Conservation (phyloP, 2,797 vertebrate genomes). For the Periparus ater region DNA sequence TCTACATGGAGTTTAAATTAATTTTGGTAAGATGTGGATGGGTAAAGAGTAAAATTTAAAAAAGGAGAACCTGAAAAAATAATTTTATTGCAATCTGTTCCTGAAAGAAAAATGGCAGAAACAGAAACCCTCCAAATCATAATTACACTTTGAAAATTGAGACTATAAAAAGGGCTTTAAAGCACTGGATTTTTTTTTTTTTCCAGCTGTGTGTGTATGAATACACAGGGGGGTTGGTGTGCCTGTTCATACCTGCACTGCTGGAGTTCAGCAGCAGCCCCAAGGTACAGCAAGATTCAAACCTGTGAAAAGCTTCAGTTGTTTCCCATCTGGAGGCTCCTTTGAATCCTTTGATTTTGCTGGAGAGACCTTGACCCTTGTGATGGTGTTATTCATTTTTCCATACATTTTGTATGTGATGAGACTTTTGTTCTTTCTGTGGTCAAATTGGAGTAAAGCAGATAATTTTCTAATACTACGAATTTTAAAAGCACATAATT, state of each 20-base stretch:
- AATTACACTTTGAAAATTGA: background rate
- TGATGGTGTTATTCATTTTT: background rate
- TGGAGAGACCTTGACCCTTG: background rate
- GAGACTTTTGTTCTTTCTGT: background rate
- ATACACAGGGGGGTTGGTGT: background rate
- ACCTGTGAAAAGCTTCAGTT: background rate
- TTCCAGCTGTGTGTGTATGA: background rate
- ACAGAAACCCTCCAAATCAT: background rate
- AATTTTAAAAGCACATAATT: fast-evolving
- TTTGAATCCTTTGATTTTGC: background rate
- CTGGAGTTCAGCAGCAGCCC: background rate
- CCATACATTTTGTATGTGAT: background rate
- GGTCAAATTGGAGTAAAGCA: background rate
- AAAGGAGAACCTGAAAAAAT: background rate
- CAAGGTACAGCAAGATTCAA: background rate
- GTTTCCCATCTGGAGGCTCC: background rate
- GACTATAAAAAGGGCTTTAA: background rate
- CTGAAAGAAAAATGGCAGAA: background rate
- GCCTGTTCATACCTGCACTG: background rate
- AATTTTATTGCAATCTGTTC: background rate
- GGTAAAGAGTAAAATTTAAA: background rate
- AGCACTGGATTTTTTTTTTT: fast-evolving
- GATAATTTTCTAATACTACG: background rate
- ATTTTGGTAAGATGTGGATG: background rate
- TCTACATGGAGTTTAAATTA: background rate